These are phyloP conservation scores for Chelidonichthys spinosus DNA, from an alignment of 2,797 vertebrate species.

Conservation along the genomic window DNA sequence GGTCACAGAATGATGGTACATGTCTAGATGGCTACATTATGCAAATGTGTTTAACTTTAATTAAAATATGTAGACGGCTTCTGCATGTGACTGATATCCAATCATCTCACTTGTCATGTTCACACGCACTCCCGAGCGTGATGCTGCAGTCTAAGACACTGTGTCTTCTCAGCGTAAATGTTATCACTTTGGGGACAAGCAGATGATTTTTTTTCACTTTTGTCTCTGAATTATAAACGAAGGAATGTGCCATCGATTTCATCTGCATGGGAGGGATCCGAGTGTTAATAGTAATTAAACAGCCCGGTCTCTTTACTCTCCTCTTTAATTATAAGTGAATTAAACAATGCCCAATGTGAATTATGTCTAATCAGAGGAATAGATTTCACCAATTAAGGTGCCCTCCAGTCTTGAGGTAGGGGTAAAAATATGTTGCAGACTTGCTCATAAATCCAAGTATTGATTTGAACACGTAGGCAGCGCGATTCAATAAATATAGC, in stretches of 20 bases:
- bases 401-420: slow-evolving; percentile 68
- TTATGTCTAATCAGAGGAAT: slow-evolving; percentile 81
- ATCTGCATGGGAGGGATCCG: slow-evolving; percentile 61
- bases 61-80: slow-evolving; percentile 34
- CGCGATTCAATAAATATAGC: slow-evolving; percentile 68
- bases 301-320: slow-evolving; percentile 67
- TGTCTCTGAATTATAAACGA: slow-evolving; percentile 56
- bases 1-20: slow-evolving; percentile 11
- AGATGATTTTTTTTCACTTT: slow-evolving; percentile 45
- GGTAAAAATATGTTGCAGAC: slow-evolving; percentile 64
- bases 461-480: slow-evolving; percentile 68
- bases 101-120: slow-evolving; percentile 42
- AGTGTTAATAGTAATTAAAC: slow-evolving; percentile 77
- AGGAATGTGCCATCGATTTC: slow-evolving; percentile 62
- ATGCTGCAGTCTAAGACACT: slow-evolving; percentile 8
- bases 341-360: slow-evolving; percentile 78
- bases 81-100: slow-evolving; percentile 34
- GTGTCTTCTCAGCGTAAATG: slow-evolving; percentile 42
- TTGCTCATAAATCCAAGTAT: slow-evolving; percentile 77
- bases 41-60: slow-evolving; percentile 41
- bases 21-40: slow-evolving; percentile 29
- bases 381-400: slow-evolving; percentile 81
- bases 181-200: slow-evolving; percentile 50
- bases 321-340: slow-evolving; percentile 82
- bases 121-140: slow-evolving; percentile 12